Evolutionary conservation across 2,888 invertebrate species (phyloP).

Genomic region (Polietes domitor): DNA sequence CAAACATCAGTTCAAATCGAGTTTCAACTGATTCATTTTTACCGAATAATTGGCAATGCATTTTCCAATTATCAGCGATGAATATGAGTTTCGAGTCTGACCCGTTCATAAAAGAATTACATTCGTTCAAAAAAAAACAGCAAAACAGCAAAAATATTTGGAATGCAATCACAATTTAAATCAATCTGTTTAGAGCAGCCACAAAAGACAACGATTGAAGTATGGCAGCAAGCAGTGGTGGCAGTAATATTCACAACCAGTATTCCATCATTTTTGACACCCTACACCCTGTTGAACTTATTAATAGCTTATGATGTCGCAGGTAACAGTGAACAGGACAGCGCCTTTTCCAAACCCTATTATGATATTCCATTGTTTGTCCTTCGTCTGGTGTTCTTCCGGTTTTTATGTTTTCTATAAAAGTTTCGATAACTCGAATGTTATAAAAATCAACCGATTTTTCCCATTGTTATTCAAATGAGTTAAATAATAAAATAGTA

Average conservation of each 20-base stretch:
- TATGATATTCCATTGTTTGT: too few relatives aligned
- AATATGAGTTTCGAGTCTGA: slow-evolving; percentile 30
- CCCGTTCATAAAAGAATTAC: slow-evolving; percentile 21
- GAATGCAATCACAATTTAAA: slow-evolving; percentile 60
- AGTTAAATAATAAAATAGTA: too few relatives aligned
- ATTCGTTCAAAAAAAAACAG: not conserved
- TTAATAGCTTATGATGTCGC: not conserved
- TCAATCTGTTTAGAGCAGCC: slow-evolving; percentile 53
- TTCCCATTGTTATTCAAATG: too few relatives aligned
- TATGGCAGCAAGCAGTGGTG: not conserved
- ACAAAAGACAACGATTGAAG: not conserved
- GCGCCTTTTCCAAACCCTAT: too few relatives aligned
- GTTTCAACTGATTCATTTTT: slow-evolving; percentile 55
- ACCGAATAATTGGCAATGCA: slow-evolving; percentile 66
- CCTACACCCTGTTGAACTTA: not conserved
- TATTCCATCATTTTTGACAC: slow-evolving; percentile 12
- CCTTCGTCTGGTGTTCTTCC: too few relatives aligned
- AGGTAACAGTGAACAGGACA: not conserved
- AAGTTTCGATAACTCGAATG: too few relatives aligned
- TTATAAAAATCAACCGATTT: too few relatives aligned
- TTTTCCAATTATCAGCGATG: slow-evolving; percentile 65
- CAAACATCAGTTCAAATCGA: slow-evolving; percentile 53
- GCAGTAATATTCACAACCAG: not conserved
- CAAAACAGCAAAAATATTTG: slow-evolving; percentile 1
- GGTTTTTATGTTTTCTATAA: too few relatives aligned